A percentile compares a stretch with the other conserved stretches of the same genome.
Conservation (phyloP, 2,113 vertebrate species). For the Ptyas mucosa region DNA sequence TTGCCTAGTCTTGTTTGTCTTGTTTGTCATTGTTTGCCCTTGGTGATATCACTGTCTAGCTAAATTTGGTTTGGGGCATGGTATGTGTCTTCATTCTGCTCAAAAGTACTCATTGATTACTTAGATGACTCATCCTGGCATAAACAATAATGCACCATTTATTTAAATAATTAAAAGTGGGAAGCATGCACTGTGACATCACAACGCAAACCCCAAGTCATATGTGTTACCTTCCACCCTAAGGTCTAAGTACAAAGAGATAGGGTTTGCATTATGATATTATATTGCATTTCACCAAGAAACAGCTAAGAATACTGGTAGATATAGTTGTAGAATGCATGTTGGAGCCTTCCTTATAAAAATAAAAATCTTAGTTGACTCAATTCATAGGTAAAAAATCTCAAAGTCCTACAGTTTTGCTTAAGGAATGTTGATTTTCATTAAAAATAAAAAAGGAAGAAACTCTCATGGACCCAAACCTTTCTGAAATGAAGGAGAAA, state of each 20-base stretch:
- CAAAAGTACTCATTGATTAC: not conserved
- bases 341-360: not conserved
- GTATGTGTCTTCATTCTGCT: not conserved
- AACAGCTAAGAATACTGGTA: too few relatives aligned
- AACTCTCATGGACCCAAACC: not conserved
- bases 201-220: not conserved
- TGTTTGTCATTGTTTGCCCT: not conserved
- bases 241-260: not conserved
- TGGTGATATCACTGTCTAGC: not conserved
- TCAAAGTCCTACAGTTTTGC: not conserved
- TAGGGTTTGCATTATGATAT: not conserved
- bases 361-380: not conserved
- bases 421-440: not conserved
- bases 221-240: not conserved
- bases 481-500: not conserved
- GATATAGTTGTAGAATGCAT: not conserved
- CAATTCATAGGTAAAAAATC: not conserved
- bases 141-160: not conserved
- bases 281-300: not conserved
- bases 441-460: not conserved
- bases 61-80: not conserved
- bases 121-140: not conserved
- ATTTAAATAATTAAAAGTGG: not conserved
- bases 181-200: not conserved
- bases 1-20: not conserved